phyloP scores from a whole-genome alignment of 2,888 invertebrate genomes.

The Frankliniella intonsa region DNA sequence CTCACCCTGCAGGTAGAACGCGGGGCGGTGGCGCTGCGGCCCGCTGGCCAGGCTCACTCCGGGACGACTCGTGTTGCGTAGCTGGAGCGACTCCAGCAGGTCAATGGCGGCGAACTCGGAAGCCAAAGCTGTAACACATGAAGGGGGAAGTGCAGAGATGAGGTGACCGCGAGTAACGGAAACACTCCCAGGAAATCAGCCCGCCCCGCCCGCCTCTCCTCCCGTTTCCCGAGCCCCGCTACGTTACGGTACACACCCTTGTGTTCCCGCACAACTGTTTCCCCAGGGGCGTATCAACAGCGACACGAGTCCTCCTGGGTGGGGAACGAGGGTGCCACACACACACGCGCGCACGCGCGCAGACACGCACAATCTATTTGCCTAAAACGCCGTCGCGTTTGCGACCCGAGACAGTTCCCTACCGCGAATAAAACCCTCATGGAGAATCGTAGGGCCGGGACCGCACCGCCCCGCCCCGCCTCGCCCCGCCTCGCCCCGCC shows the following conservation, averaged over 20 bases:
- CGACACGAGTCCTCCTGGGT: not conserved
- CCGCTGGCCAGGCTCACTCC: conserved; percentile 64
- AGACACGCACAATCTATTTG: no score
- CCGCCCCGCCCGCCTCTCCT: not conserved
- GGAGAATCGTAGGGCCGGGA: not conserved
- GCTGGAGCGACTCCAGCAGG: conserved; percentile 71
- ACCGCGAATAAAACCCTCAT: no score
- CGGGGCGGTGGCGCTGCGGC: conserved; percentile 65
- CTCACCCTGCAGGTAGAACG: conserved; percentile 69
- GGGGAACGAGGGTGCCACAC: no score
- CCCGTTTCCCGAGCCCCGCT: no score
- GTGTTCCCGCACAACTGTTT: not conserved
- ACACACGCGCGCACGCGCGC: no score
- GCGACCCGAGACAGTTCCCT: no score
- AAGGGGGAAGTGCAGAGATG: not conserved
- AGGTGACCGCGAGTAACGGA: not conserved
- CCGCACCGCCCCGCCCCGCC: no score
- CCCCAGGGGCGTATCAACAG: not conserved
- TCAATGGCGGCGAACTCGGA: conserved; percentile 55
- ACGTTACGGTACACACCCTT: not conserved
- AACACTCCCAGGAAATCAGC: not conserved
- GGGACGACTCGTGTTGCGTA: conserved; percentile 68
- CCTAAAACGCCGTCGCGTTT: no score
- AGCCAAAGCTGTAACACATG: conserved; percentile 38
- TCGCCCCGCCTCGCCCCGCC: no score